phyloP scores from a whole-genome alignment of 2,113 vertebrate species.

The Xenotilapia longispinis region DNA sequence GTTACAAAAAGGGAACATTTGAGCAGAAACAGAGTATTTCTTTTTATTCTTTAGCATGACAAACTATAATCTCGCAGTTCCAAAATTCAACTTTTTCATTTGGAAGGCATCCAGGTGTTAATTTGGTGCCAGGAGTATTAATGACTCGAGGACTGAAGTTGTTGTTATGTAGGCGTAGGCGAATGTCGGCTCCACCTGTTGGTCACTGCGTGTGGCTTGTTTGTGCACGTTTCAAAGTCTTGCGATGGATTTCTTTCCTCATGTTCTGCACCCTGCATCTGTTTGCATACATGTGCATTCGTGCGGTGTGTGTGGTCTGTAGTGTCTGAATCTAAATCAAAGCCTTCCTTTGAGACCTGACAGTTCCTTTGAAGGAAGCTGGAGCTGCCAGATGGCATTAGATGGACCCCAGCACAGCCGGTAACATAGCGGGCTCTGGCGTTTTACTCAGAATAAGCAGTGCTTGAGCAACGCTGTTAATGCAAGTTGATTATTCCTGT shows the following conservation, averaged over 20 bases:
- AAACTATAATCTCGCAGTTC: background rate
- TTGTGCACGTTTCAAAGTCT: background rate
- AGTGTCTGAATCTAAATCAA: slow-evolving; percentile 38
- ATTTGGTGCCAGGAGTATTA: background rate
- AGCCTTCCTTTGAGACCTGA: slow-evolving; percentile 40
- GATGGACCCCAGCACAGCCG: background rate
- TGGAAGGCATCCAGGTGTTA: background rate
- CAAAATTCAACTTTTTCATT: background rate
- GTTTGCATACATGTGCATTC: background rate
- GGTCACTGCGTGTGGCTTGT: background rate
- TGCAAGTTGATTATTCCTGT: background rate
- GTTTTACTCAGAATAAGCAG: background rate
- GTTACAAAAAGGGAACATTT: background rate
- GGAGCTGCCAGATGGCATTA: slow-evolving; percentile 41
- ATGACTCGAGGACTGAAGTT: background rate
- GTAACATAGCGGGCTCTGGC: background rate
- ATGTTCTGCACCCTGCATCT: background rate
- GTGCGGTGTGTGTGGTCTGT: background rate
- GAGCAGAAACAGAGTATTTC: background rate
- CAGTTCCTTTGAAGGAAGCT: slow-evolving; percentile 47
- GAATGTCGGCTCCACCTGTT: background rate
- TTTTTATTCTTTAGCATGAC: background rate
- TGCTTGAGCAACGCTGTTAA: background rate
- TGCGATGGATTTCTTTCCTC: background rate
- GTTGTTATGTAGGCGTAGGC: background rate